Evolutionary conservation across 2,797 vertebrate genomes (phyloP).

Genomic region (Coilia nasus): DNA sequence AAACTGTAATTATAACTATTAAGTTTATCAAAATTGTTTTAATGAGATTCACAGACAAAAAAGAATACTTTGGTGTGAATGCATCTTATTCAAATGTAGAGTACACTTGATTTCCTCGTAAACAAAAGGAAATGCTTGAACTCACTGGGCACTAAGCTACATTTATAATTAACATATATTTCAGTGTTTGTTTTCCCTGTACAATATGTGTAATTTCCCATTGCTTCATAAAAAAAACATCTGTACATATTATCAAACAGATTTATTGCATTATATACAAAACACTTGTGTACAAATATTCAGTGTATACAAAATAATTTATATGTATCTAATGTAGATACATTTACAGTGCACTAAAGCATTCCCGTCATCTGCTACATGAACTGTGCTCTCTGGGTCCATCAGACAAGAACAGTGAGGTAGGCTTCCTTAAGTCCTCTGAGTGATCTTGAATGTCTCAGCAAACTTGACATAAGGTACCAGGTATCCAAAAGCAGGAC

Average conservation of each 20-base stretch:
- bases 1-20: not conserved
- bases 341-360: not conserved
- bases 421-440: not conserved
- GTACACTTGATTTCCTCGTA: not conserved
- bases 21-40: not conserved
- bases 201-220: not conserved
- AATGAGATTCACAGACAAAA: not conserved
- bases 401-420: not conserved
- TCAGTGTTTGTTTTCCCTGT: not conserved
- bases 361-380: not conserved
- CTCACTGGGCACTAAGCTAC: not conserved
- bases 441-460: not conserved
- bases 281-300: not conserved
- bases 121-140: not conserved
- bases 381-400: not conserved
- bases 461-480: not conserved
- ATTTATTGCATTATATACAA: conserved; percentile 18
- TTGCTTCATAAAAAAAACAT: not conserved
- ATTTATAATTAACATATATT: not conserved
- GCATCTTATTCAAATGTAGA: not conserved
- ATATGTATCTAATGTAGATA: conserved; percentile 5
- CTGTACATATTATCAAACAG: not conserved
- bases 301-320: not conserved
- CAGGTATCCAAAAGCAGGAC: not conserved
- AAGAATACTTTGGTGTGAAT: not conserved